Percentiles rank a stretch among this genome's conserved stretches.
Conservation (phyloP, 2,113 vertebrate genomes). For the Lates calcarifer region DNA sequence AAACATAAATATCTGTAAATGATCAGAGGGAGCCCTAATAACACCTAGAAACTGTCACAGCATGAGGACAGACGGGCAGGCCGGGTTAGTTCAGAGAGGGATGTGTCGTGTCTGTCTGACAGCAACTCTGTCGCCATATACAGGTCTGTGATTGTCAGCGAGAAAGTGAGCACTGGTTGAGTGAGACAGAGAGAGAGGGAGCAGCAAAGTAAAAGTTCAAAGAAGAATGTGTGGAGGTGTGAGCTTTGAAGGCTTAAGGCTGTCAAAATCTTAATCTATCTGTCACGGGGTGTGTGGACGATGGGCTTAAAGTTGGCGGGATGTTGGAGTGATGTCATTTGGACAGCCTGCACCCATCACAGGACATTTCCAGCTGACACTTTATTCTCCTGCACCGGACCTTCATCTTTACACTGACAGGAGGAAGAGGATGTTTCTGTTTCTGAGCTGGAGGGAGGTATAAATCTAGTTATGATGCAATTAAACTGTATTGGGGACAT, state of each 20-base stretch:
- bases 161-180: constrained; percentile 17
- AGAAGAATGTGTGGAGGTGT: constrained; percentile 39
- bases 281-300: constrained; percentile 58
- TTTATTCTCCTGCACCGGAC: constrained; percentile 5
- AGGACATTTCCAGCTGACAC: constrained; percentile 30
- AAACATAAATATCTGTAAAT: no score
- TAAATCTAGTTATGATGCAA: neutral
- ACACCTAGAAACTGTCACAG: no score
- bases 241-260: constrained; percentile 71
- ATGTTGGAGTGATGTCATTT: constrained; percentile 52
- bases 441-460: neutral
- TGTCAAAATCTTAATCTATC: constrained; percentile 72
- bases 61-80: neutral
- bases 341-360: constrained; percentile 37
- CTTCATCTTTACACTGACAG: neutral
- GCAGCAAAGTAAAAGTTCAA: constrained; percentile 39
- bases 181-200: constrained; percentile 9
- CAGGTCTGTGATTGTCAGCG: constrained; percentile 25
- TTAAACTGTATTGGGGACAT: neutral
- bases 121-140: constrained; percentile 4
- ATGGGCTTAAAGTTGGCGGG: constrained; percentile 41
- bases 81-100: constrained; percentile 4
- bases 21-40: no score
- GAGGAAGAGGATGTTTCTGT: neutral
- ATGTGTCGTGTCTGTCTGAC: constrained; percentile 21